Evolutionary conservation across 2,113 vertebrate genomes (phyloP), one percentile per base, ranked within the genome.

Genomic region (Nothoprocta pentlandii): DNA sequence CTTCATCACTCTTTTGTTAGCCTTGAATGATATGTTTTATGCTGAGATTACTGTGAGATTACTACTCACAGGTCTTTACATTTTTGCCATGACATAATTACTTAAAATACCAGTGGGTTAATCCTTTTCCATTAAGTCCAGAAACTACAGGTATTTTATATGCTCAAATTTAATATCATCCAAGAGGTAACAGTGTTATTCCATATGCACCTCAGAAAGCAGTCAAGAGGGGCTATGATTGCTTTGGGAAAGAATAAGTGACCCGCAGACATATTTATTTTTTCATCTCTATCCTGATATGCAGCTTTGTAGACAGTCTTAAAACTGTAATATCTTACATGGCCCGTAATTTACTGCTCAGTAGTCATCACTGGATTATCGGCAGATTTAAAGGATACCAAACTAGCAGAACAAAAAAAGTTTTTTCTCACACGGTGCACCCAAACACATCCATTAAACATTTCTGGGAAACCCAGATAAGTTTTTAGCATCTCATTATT

Each of bases 21-120:
- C 59, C 44, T 76, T 76, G 49, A 56, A 76, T 85, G 70, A 94
- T 85, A 66, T 69, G 34, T 34, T 34, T 34, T 34, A 34, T 34
- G 34, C 34, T 34, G 34, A 34, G 34, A 34, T 34, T 34, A 34
- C 34, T 34, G 34, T 34, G 67, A 75, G 15, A 11, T 25, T 79
- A 61, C 25, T 54, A 23, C 23, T 82, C 59, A 42, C 15, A 47
- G 49, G 28, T 17, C 16, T 82, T 82, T 69, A 86, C 69, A 28
- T 12, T 73, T 47, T 58, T 49, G 22, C 41, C 63, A 22, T 63
- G 42, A 74, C 63, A 69, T 64, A 86, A 78, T 46, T 19, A 54
- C 64, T 79, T 63, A 26, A 69, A 90, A 69, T 23, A 92, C 53
- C 13, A 17, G 4, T 68, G 47, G 68, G 41, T 41, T 67, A 76